A percentile compares a stretch with the other conserved stretches of the same genome.
These are phyloP conservation scores for Lindbergichthys nudifrons DNA, from an alignment of 2,797 vertebrate genomes.

Conservation along the genomic window DNA sequence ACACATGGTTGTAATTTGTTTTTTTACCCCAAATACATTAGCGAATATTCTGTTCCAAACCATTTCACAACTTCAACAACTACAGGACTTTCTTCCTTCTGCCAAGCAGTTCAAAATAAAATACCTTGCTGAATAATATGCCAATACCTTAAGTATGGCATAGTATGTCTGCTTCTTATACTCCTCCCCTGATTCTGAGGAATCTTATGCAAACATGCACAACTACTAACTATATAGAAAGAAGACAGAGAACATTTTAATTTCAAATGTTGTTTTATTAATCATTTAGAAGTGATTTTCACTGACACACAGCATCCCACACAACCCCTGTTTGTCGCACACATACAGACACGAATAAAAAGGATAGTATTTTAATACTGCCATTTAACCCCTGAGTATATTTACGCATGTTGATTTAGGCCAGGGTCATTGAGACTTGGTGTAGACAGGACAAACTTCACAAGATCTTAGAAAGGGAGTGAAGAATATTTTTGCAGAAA, in stretches of 20 bases:
- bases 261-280: slow-evolving; percentile 56
- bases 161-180: neutral
- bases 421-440: slow-evolving; percentile 30
- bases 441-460: slow-evolving; percentile 8
- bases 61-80: neutral
- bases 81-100: neutral
- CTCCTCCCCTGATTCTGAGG: neutral
- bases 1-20: neutral
- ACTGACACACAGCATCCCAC: slow-evolving; percentile 20
- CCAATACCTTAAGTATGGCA: too few species aligned
- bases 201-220: neutral
- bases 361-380: slow-evolving; percentile 14
- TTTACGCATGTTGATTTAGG: slow-evolving; percentile 28
- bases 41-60: neutral
- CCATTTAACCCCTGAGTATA: slow-evolving; percentile 61
- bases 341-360: slow-evolving; percentile 38
- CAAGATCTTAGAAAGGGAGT: slow-evolving; percentile 38
- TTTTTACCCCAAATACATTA: neutral
- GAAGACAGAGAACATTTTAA: neutral
- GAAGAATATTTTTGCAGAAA: slow-evolving; percentile 14
- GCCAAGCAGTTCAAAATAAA: neutral
- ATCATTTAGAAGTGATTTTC: slow-evolving; percentile 22
- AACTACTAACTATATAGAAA: neutral
- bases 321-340: slow-evolving; percentile 30
- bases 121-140: too few species aligned